Base-by-base conservation (phyloP, 2,113 vertebrate genomes). In the Pterocles gutturalis region DNA sequence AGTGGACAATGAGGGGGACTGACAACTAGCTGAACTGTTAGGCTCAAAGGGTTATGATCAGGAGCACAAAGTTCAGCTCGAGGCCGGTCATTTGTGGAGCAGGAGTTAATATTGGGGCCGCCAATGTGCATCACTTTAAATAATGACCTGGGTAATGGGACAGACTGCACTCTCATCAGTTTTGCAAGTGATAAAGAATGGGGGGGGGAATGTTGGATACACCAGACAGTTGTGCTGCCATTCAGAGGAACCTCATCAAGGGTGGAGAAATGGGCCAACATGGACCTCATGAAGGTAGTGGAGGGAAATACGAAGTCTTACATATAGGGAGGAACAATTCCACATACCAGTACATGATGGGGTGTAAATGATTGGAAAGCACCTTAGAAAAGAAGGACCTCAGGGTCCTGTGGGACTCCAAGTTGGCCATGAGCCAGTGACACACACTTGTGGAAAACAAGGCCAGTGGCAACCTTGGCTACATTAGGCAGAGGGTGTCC, bases 401-500 rank as follows among this genome's bases (percentile, higher is more conserved):
- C 13, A 11, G 20, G 12, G 9, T 57, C 36, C 36, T 29, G 3
- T 28, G 53, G 58, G 33, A 16, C 38, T 29, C n/a, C 54, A 77
- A 26, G 29, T 13, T 71, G 61, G 34, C 62, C 15, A 5, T 1
- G 4, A 73, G 10, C 16, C 28, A 18, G 7, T 5, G 34, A 33
- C 51, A 19, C 43, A 10, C 33, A 5, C 71, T 55, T 1, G 9
- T 79, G 80, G 33, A 25, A 94, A 87, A 17, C 12, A 57, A 38
- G 18, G 25, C 19, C 22, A 4, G 12, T 10, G 60, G 20, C 28
- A 43, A 48, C 26, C 38, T 36, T 9, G 3, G 16, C 48, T 69
- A 41, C 22, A 18, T 81, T 17, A 43, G 26, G 34, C 48, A 77
- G 15, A 72, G 11, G 0, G 0, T 16, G 25, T 19, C 25, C 62